These are phyloP conservation scores for Harpagifer antarcticus DNA, from an alignment of 2,797 vertebrate genomes.

Conservation along the genomic window DNA sequence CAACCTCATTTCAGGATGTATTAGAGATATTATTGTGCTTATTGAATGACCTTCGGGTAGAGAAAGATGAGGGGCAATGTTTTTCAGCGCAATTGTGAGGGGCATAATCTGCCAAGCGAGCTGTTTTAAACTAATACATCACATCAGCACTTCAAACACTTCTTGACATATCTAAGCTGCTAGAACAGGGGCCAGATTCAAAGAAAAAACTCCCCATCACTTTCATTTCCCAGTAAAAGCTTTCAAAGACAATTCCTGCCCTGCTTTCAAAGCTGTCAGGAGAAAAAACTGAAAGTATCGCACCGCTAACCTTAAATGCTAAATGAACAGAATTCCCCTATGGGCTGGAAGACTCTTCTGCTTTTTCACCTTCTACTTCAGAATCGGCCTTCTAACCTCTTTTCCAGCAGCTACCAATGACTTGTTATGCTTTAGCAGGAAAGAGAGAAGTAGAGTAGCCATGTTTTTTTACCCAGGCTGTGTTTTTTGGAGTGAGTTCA, in stretches of 20 bases:
- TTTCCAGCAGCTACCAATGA: slow-evolving; percentile 47
- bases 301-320: slow-evolving; percentile 37
- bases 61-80: slow-evolving; percentile 54
- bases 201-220: slow-evolving; percentile 36
- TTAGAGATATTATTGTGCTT: slow-evolving; percentile 25
- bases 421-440: slow-evolving; percentile 14
- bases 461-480: slow-evolving; percentile 17
- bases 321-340: slow-evolving; percentile 42
- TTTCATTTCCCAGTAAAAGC: slow-evolving; percentile 37
- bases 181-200: slow-evolving; percentile 41
- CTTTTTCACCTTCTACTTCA: slow-evolving; percentile 24
- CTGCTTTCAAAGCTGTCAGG: slow-evolving; percentile 42
- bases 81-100: slow-evolving; percentile 35
- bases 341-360: slow-evolving; percentile 22
- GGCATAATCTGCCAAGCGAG: slow-evolving; percentile 53
- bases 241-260: slow-evolving; percentile 39
- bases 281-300: slow-evolving; percentile 28
- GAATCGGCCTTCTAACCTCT: slow-evolving; percentile 42
- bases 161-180: slow-evolving; percentile 41
- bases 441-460: not conserved
- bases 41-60: slow-evolving; percentile 53
- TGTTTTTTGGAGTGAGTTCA: slow-evolving; percentile 48
- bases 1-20: slow-evolving; percentile 30
- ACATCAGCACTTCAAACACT: slow-evolving; percentile 59
- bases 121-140: slow-evolving; percentile 71